Evolutionary conservation across 2,888 invertebrate species (phyloP), one percentile per base, ranked within the genome.

Genomic region (Auanema freiburgensis): DNA sequence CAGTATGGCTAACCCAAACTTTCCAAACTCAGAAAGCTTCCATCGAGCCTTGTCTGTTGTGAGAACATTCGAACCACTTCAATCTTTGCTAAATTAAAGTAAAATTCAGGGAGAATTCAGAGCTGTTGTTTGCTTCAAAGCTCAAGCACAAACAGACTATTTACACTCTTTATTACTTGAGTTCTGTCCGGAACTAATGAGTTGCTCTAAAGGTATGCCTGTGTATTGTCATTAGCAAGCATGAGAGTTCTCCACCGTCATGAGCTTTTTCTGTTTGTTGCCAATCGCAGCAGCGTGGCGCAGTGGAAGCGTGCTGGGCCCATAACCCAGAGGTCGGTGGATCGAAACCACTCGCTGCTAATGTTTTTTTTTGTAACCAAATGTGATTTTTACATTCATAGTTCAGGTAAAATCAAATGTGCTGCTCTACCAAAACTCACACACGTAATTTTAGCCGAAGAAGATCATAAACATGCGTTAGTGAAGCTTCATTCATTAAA

Each of bases 91-190:
- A 43, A 43, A n/a, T 43, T 12, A 43, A 8, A 16, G 18, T 8
- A 8, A 21, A 46, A 46, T 72, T 14, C 65, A 85, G 85, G 85
- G 85, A 41, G 83, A 83, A 4, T 84, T 85, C 65, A 84, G 82
- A 50, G 84, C 83, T 2, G 61, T 86, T 2, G 71, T 87, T 18
- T 74, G 83, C 23, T 83, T 84, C 24, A 83, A 81, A 44, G 73
- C 79, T 2, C 70, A 68, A 33, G 66, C 63, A 40, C 66, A 67
- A 6, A 61, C 72, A 10, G 79, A 79, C 57, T 66, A 68, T 44
- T 58, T 75, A 46, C 69, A 74, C 57, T 65, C 68, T 18, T 53
- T 80, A 16, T 61, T 80, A 14, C 43, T 74, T 4, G 73, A 78
- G 44, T 66, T 78, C 43, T 63, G 70, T 33, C 80, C 80, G 1